Percentiles rank a stretch among this genome's conserved stretches.
Conservation (phyloP, 2,888 invertebrate genomes). For the Machimus atricapillus region DNA sequence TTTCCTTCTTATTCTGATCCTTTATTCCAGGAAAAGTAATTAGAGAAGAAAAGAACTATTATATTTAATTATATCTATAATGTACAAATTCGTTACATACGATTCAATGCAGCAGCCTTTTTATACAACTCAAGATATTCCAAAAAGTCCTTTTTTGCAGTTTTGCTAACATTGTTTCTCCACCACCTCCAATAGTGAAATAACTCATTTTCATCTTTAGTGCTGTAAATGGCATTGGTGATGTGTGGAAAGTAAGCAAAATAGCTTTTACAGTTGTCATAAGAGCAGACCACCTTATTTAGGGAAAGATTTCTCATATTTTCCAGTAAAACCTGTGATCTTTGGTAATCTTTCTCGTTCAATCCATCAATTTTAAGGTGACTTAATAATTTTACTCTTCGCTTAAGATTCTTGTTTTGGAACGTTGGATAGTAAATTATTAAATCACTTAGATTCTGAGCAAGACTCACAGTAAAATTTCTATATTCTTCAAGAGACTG, state of each 20-base stretch:
- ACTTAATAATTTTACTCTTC: not conserved
- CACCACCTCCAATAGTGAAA: slow-evolving; percentile 80
- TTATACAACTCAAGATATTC: slow-evolving; percentile 73
- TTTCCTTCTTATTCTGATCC: too few relatives aligned
- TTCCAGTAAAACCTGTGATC: not conserved
- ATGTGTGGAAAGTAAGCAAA: slow-evolving; percentile 67
- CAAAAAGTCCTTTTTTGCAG: slow-evolving; percentile 68
- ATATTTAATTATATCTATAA: not conserved
- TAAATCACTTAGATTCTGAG: slow-evolving; percentile 11
- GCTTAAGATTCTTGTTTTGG: not conserved
- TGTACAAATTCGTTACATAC: slow-evolving; percentile 59
- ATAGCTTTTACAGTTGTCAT: not conserved
- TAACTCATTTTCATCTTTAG: slow-evolving; percentile 75
- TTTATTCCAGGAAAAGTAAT: too few relatives aligned
- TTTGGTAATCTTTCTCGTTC: not conserved
- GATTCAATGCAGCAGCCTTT: slow-evolving; percentile 75
- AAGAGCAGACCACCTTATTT: not conserved
- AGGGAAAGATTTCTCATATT: not conserved
- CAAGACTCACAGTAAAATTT: not conserved
- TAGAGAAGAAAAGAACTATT: too few relatives aligned
- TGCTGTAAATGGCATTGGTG: not conserved
- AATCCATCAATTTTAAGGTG: slow-evolving; percentile 4
- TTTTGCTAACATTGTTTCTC: slow-evolving; percentile 74
- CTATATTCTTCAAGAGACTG: not conserved
- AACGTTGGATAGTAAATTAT: not conserved